Evolutionary conservation across 2,113 vertebrate genomes (phyloP), one percentile per base, ranked within the genome.

Genomic region (Notiomystis cincta): DNA sequence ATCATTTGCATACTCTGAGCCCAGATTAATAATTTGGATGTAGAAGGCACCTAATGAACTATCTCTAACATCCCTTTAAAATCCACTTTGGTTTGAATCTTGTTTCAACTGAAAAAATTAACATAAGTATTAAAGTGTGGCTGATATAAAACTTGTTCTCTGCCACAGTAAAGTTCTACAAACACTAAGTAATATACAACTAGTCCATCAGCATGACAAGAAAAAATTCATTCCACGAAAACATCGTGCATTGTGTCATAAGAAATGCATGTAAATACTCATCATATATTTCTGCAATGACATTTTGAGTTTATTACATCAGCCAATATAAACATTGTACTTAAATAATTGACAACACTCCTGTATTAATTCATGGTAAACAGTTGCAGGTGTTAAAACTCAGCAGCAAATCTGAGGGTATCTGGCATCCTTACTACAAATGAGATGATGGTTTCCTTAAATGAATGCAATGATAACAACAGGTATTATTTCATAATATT

Each of bases 241-340:
- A 56, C 40, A 6, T 6, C 0, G 0, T 25, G 10, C 45, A 57
- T n/a, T 58, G 16, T 31, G 24, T 45, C n/a, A 71, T 45, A 16
- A 87, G 53, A 89, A 88, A 77, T 22, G 42, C 0, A n/a, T 19
- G 12, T 25, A 65, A 82, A 82, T 33, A 89, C 2, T 14, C 27
- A 66, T 9, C 23, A 51, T 40, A 24, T 37, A 69, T 83, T 94
- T 86, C 62, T 73, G 58, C 47, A 66, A 51, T 44, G 12, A 70
- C 11, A 58, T 65, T 87, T 77, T 77, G 27, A 95, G 17, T 54
- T 69, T 31, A 69, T 66, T 70, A 54, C 13, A 91, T 24, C 38
- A 89, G 38, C 28, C 54, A 80, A 51, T 56, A 45, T 4, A 27
- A 76, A 91, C 6, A 79, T 47, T 70, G 23, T 31, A 42, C 23